Evolutionary conservation across 2,113 vertebrate genomes (phyloP).

Genomic region (Grus americana): DNA sequence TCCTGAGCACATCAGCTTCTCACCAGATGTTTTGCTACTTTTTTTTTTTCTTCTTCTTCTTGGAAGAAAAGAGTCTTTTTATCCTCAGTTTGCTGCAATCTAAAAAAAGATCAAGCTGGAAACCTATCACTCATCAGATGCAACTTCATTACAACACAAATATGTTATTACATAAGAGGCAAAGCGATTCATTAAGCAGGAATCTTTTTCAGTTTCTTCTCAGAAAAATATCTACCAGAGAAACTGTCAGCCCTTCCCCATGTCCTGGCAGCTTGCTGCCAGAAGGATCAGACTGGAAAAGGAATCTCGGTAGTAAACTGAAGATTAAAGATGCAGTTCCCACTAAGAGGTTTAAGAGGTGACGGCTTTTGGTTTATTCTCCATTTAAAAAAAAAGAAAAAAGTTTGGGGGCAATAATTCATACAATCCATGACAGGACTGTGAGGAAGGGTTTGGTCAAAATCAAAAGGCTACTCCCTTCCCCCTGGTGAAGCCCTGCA

Average conservation of each 20-base stretch:
- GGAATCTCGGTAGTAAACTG: background rate
- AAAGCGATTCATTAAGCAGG: conserved; percentile 23
- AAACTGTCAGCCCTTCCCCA: background rate
- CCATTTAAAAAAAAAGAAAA: background rate
- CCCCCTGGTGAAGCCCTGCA: background rate
- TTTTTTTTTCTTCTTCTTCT: background rate
- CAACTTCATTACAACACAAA: background rate
- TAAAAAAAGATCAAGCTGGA: conserved; percentile 44
- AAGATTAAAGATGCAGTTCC: background rate
- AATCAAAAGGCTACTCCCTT: background rate
- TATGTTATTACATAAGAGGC: background rate
- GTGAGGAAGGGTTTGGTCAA: background rate
- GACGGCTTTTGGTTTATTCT: background rate
- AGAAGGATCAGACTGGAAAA: background rate
- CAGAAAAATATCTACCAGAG: background rate
- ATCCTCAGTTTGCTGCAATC: conserved; percentile 1
- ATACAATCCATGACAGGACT: background rate
- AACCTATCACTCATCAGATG: conserved; percentile 21
- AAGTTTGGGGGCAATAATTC: background rate
- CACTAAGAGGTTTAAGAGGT: background rate
- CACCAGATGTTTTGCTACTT: conserved; percentile 11
- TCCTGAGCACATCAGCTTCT: conserved; percentile 40
- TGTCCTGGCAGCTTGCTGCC: background rate
- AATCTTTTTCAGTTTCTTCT: background rate
- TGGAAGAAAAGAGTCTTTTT: conserved; percentile 43